phyloP scores from a whole-genome alignment of 2,113 vertebrate genomes.

The Aspidoscelis tigris region DNA sequence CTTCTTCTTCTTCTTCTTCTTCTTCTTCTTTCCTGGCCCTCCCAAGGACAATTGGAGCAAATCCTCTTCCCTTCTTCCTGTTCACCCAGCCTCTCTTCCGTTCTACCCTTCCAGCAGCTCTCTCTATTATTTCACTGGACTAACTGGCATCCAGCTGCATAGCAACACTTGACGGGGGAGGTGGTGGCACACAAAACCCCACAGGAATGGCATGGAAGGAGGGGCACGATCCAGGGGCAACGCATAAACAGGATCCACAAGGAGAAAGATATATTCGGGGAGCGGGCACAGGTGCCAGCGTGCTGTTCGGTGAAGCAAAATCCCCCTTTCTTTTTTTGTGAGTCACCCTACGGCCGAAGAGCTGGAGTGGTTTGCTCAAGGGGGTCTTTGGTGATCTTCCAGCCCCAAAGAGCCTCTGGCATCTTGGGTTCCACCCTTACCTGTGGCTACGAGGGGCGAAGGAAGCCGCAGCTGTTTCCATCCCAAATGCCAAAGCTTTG shows the following conservation, averaged over 20 bases:
- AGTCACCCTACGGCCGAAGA: background rate
- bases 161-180: too few relatives aligned
- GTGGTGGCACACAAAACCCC: background rate
- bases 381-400: background rate
- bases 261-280: background rate
- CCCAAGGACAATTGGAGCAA: background rate
- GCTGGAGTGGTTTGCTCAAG: background rate
- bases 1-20: too few relatives aligned
- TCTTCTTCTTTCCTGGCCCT: too few relatives aligned
- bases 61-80: background rate
- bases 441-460: background rate
- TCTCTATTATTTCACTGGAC: background rate
- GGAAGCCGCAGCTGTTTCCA: background rate
- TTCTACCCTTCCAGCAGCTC: background rate
- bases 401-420: too few relatives aligned
- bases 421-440: background rate
- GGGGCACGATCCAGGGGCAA: background rate
- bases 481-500: background rate
- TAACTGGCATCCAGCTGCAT: too few relatives aligned
- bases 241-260: background rate
- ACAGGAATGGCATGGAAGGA: background rate
- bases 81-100: background rate
- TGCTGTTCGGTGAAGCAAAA: background rate
- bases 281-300: too few relatives aligned
- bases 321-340: background rate